Evolutionary conservation across 2,113 vertebrate genomes (phyloP).

Genomic region (Microcebus jonahi): DNA sequence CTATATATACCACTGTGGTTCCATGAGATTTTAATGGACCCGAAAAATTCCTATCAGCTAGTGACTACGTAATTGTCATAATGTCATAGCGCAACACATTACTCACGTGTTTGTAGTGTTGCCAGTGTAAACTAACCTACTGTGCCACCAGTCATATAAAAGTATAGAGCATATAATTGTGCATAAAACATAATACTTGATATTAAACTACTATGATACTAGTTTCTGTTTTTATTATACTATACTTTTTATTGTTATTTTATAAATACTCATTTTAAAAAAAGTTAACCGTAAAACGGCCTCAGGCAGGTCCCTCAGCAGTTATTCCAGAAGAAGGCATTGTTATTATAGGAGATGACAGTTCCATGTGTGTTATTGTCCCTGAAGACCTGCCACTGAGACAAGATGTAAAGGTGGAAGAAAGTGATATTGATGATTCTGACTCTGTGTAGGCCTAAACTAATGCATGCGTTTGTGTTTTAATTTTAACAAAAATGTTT

Average conservation of each 20-base stretch:
- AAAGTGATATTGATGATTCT: neutral
- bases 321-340: neutral
- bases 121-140: neutral
- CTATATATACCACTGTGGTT: neutral
- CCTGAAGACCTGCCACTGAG: neutral
- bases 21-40: neutral
- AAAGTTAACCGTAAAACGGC: neutral
- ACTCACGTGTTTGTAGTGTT: neutral
- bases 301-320: neutral
- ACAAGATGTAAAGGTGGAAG: neutral
- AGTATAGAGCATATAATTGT: neutral
- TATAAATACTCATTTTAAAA: neutral
- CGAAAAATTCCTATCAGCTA: neutral
- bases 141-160: neutral
- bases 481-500: neutral
- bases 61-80: neutral
- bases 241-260: neutral
- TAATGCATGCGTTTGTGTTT: neutral
- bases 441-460: neutral
- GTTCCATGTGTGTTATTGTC: neutral
- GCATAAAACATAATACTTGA: neutral
- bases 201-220: neutral
- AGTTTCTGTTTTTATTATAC: neutral
- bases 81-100: neutral
- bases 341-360: neutral